These are phyloP conservation scores for Epinephelus malabaricus DNA, from an alignment of 2,797 vertebrate species.

Conservation along the genomic window DNA sequence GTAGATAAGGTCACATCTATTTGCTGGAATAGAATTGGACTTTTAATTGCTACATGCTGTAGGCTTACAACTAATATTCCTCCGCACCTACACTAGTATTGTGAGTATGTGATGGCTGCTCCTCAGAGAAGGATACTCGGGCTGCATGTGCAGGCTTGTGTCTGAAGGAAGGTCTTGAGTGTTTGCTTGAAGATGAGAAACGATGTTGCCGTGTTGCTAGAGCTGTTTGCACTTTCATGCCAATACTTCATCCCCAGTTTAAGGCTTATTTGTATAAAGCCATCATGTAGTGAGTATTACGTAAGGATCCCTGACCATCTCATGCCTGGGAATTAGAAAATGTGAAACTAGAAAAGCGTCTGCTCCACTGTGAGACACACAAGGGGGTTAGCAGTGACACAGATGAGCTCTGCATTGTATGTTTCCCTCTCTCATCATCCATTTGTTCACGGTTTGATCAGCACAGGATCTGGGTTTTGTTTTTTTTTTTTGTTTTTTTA, in stretches of 20 bases:
- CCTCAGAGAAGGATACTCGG: constrained; percentile 29
- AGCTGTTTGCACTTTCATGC: constrained; percentile 66
- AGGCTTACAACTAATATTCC: constrained; percentile 56
- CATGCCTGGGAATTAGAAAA: constrained; percentile 37
- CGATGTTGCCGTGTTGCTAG: constrained; percentile 32
- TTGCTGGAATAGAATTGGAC: constrained; percentile 64
- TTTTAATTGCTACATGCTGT: constrained; percentile 66
- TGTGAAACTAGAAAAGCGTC: constrained; percentile 38
- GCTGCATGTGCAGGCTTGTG: constrained; percentile 38
- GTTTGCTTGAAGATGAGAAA: constrained; percentile 35
- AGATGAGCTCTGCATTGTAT: constrained; percentile 23
- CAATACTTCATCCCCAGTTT: constrained; percentile 45
- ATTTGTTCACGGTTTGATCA: constrained; percentile 33
- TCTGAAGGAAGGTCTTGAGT: constrained; percentile 30
- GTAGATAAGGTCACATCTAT: constrained; percentile 65
- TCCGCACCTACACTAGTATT: constrained; percentile 61
- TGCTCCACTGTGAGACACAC: constrained; percentile 31
- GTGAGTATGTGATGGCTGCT: constrained; percentile 50
- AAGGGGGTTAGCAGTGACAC: background rate
- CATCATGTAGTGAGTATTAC: constrained; percentile 42
- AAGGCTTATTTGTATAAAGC: constrained; percentile 47
- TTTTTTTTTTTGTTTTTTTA: constrained; percentile 36
- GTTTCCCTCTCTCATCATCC: constrained; percentile 17
- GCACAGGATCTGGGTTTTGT: constrained; percentile 8
- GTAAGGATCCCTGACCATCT: constrained; percentile 7